Conservation (phyloP, 2,797 vertebrate species). For the Erpetoichthys calabaricus region DNA sequence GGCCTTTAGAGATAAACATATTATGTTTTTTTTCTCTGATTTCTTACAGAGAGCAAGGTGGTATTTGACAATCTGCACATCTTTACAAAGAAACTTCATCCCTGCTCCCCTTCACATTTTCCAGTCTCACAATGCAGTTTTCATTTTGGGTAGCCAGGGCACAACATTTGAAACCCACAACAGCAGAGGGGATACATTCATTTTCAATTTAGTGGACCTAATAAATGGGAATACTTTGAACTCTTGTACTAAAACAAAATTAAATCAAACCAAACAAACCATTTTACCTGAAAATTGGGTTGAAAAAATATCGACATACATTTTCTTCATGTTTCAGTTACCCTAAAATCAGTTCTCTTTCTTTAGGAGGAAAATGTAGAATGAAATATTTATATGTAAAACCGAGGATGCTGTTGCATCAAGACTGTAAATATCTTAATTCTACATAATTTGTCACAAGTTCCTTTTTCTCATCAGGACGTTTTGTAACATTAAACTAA, state of each 20-base stretch:
- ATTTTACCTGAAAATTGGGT: neutral
- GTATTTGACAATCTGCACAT: too few relatives aligned
- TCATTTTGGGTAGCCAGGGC: neutral
- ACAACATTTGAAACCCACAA: neutral
- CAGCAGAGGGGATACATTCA: constrained; percentile 1
- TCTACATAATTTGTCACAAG: too few relatives aligned
- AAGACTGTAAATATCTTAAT: too few relatives aligned
- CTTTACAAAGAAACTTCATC: neutral
- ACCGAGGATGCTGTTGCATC: too few relatives aligned
- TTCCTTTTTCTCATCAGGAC: too few relatives aligned
- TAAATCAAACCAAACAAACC: constrained; percentile 1
- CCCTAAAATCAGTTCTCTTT: neutral
- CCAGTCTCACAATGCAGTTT: neutral
- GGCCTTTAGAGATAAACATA: too few relatives aligned
- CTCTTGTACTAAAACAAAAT: too few relatives aligned
- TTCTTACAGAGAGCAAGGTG: too few relatives aligned
- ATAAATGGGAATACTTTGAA: neutral
- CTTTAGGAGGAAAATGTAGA: neutral
- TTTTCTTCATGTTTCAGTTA: neutral
- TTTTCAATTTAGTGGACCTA: neutral
- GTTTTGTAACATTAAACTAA: neutral
- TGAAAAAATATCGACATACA: neutral
- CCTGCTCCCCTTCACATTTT: neutral
- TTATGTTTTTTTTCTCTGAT: too few relatives aligned
- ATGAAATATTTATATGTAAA: too few relatives aligned